Percentiles rank a stretch among this genome's conserved stretches.
These are phyloP conservation scores for Melitaea athalia DNA, from an alignment of 2,888 invertebrate genomes.

Conservation along the genomic window DNA sequence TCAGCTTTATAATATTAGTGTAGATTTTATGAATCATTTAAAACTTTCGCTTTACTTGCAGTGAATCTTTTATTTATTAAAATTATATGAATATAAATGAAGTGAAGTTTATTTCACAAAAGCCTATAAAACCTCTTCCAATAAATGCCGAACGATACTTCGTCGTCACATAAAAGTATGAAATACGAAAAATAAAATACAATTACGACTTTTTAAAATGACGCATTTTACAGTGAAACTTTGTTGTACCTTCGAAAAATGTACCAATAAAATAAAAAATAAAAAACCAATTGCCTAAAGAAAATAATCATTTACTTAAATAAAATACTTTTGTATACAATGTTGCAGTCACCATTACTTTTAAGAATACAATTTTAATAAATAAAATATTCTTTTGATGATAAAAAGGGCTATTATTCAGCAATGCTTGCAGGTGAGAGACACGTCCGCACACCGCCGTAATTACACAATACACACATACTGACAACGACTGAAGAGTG, in stretches of 20 bases:
- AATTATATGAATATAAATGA: background rate
- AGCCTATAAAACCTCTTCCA: background rate
- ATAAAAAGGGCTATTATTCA: slow-evolving; percentile 40
- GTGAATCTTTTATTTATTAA: background rate
- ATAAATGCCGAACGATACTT: slow-evolving; percentile 4
- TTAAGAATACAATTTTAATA: slow-evolving; percentile 9
- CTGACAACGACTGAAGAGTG: slow-evolving; percentile 39
- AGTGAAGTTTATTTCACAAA: background rate
- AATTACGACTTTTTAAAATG: slow-evolving; percentile 24
- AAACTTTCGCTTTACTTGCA: background rate
- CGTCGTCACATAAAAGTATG: slow-evolving; percentile 7
- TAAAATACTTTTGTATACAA: slow-evolving; percentile 13
- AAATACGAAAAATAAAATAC: slow-evolving; percentile 19
- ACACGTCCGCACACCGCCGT: slow-evolving; percentile 50
- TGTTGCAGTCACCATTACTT: slow-evolving; percentile 17
- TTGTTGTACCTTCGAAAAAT: slow-evolving; percentile 1
- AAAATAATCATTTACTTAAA: background rate
- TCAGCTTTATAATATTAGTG: too few species aligned
- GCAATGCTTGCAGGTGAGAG: slow-evolving; percentile 55
- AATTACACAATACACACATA: slow-evolving; percentile 59
- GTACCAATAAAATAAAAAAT: background rate
- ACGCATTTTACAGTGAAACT: slow-evolving; percentile 4
- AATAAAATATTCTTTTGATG: slow-evolving; percentile 24
- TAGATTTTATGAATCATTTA: background rate
- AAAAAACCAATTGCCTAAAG: background rate